phyloP scores from a whole-genome alignment of 2,888 invertebrate species.

The Phoronis australis region DNA sequence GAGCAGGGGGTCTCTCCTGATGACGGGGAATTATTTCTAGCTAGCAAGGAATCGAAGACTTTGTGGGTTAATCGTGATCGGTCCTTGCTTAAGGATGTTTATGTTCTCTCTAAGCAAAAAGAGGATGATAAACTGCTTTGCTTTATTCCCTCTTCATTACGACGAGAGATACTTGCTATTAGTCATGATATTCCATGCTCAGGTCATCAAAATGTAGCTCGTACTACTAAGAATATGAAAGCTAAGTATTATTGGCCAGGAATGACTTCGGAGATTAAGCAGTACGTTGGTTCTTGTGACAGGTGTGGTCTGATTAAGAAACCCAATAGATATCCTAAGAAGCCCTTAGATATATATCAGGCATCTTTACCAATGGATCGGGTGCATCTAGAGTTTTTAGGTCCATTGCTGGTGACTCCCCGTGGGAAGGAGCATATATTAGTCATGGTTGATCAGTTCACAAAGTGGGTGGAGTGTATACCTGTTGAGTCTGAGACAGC shows the following conservation, averaged over 20 bases:
- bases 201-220: constrained; percentile 8
- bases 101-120: no score
- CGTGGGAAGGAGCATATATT: constrained; percentile 1
- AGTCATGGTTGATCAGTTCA: constrained; percentile 5
- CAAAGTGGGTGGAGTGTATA: not conserved
- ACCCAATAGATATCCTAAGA: constrained; percentile 1
- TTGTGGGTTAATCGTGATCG: no score
- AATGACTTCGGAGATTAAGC: constrained; percentile 4
- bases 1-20: no score
- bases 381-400: constrained; percentile 1
- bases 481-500: not conserved
- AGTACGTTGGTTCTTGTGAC: constrained; percentile 2
- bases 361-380: not conserved
- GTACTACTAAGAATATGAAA: constrained; percentile 6
- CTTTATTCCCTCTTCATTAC: no score
- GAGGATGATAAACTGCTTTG: no score
- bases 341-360: not conserved
- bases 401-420: not conserved
- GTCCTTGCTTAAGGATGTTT: no score
- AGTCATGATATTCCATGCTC: constrained; percentile 8
- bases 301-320: constrained; percentile 7
- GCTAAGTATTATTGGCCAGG: constrained; percentile 8
- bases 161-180: no score
- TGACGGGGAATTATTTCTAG: no score
- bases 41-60: no score